Evolutionary conservation across 2,113 vertebrate genomes (phyloP).

Genomic region (Micronisus gabar): DNA sequence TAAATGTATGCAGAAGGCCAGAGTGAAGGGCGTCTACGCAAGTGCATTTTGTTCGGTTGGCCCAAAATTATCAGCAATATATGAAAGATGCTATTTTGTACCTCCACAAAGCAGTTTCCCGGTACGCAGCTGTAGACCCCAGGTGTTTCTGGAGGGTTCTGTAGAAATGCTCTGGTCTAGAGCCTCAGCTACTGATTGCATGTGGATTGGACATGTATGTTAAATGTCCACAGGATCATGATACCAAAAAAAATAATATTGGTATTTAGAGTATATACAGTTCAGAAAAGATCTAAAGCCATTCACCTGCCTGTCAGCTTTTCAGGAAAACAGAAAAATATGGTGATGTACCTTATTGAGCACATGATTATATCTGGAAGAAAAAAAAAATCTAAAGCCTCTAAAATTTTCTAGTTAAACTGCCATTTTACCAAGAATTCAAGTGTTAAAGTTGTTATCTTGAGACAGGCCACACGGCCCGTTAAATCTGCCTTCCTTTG

Average conservation of each 20-base stretch:
- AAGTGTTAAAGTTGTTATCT: background rate
- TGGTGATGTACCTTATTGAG: fast-evolving
- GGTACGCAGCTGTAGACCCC: background rate
- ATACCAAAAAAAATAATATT: background rate
- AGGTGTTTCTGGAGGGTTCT: background rate
- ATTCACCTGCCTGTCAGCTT: background rate
- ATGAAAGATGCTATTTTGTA: background rate
- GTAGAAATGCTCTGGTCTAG: background rate
- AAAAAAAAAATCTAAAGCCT: background rate
- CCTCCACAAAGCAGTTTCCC: background rate
- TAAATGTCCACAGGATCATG: background rate
- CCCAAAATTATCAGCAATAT: background rate
- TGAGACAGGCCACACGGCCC: background rate
- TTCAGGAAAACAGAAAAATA: background rate
- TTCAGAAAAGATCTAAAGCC: background rate
- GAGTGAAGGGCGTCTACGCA: background rate
- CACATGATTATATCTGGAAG: background rate
- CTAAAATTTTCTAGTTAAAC: background rate
- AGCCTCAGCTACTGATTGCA: background rate
- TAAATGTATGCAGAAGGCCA: background rate
- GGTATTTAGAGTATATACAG: background rate
- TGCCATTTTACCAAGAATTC: background rate
- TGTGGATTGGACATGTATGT: background rate
- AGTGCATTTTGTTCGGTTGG: background rate
- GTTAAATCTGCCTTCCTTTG: background rate